Conservation (phyloP, 2,797 vertebrate species). For the Crenuchus spilurus region DNA sequence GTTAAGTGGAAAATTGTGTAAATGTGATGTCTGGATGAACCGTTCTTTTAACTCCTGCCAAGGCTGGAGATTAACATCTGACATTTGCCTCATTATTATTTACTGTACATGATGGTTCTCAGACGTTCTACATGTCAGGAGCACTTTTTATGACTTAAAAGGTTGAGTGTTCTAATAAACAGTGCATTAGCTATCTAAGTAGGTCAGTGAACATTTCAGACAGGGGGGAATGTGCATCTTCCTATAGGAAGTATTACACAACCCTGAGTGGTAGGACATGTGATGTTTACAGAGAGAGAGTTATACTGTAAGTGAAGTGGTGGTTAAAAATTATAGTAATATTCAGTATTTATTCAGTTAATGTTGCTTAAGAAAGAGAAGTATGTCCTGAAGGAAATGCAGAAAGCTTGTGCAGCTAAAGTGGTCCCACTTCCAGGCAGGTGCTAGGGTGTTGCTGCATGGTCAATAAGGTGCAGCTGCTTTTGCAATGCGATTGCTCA, state of each 20-base stretch:
- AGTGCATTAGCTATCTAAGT: conserved; percentile 9
- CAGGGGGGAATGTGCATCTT: not conserved
- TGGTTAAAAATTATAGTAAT: no score
- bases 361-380: no score
- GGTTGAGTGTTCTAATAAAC: not conserved
- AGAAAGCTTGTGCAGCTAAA: no score
- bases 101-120: not conserved
- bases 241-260: not conserved
- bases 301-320: no score
- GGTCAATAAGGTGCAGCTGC: no score
- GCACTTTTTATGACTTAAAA: conserved; percentile 4
- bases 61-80: not conserved
- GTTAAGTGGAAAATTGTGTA: no score
- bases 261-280: no score
- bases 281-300: not conserved
- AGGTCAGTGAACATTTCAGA: not conserved
- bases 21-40: not conserved
- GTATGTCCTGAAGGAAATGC: no score
- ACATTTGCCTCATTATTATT: conserved; percentile 13
- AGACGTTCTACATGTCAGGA: not conserved
- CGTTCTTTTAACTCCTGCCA: not conserved
- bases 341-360: no score
- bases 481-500: no score
- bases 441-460: no score
- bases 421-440: no score